Percentiles rank a stretch among this genome's conserved stretches.
phyloP scores from a whole-genome alignment of 1,140 invertebrate genomes.

The Drosophila eugracilis region DNA sequence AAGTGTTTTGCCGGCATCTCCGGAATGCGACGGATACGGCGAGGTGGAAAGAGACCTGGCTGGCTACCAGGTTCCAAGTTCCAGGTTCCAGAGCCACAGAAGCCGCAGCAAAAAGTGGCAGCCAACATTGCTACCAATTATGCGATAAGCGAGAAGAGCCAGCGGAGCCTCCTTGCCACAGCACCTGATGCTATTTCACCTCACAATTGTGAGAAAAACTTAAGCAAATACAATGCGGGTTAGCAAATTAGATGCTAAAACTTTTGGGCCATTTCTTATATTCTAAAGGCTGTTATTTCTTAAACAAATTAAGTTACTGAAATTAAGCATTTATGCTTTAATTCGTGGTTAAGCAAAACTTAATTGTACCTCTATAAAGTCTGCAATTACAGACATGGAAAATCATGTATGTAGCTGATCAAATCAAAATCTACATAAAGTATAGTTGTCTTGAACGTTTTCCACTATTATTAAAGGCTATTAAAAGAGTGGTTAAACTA shows the following conservation, averaged over 20 bases:
- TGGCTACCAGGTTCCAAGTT: background rate
- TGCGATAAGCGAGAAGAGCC: slow-evolving; percentile 69
- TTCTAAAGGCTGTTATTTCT: background rate
- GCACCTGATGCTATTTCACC: slow-evolving; percentile 30
- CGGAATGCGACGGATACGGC: slow-evolving; percentile 64
- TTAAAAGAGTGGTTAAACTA: too few species aligned
- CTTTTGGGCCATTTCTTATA: slow-evolving; percentile 1
- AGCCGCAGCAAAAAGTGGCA: slow-evolving; percentile 76
- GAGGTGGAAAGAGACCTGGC: slow-evolving; percentile 20
- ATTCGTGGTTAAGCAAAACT: background rate
- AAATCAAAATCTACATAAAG: background rate
- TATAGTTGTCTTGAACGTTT: background rate
- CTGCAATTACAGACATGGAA: background rate
- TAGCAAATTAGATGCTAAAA: slow-evolving; percentile 24
- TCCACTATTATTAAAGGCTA: background rate
- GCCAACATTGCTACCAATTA: slow-evolving; percentile 81
- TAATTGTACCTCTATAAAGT: background rate
- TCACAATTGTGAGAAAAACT: slow-evolving; percentile 44
- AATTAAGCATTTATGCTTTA: slow-evolving; percentile 6
- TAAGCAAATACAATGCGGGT: slow-evolving; percentile 27
- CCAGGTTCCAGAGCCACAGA: slow-evolving; percentile 26
- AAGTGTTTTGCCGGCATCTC: slow-evolving; percentile 79
- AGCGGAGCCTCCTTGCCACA: too few species aligned
- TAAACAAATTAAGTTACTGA: slow-evolving; percentile 1
- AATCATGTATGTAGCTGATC: background rate